phyloP scores from a whole-genome alignment of 30 jellyfish, hydroid and myxozoan genomes.

The Aurelia sp. region DNA sequence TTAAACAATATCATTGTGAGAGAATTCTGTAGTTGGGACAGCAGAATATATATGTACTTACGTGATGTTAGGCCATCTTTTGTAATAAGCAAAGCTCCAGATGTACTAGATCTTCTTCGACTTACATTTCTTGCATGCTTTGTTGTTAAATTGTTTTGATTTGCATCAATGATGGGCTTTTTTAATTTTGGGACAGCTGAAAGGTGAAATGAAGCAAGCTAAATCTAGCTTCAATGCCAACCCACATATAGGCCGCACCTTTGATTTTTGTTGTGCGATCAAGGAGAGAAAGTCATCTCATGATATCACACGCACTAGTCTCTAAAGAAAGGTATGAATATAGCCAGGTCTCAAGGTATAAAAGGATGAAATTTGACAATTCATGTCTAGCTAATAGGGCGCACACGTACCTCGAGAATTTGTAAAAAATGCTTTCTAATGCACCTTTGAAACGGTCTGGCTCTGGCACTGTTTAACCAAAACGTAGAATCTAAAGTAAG shows the following conservation, averaged over 20 bases:
- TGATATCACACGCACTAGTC: neutral
- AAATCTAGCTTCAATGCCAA: neutral
- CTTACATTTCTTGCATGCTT: constrained; percentile 11
- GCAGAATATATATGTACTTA: neutral
- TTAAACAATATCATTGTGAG: too few species aligned
- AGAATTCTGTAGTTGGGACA: too few species aligned
- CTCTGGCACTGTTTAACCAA: too few species aligned
- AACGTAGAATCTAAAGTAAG: too few species aligned
- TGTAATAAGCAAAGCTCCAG: constrained; percentile 37
- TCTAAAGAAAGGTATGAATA: neutral
- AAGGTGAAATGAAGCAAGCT: neutral
- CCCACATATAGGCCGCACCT: neutral
- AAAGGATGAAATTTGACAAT: too few species aligned
- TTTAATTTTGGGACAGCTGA: neutral
- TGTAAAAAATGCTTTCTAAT: too few species aligned
- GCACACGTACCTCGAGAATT: too few species aligned
- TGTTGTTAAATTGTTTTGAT: constrained; percentile 24
- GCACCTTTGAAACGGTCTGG: too few species aligned
- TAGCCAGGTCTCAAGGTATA: too few species aligned
- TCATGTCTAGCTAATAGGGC: too few species aligned
- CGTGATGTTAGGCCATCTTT: constrained; percentile 30
- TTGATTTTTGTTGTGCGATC: too few species aligned
- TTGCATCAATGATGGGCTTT: constrained; percentile 23
- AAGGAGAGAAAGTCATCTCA: too few species aligned
- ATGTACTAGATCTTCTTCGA: constrained; percentile 69